A percentile compares a stretch with the other conserved stretches of the same genome.
Conservation (phyloP, 1,140 invertebrate species). For the Hyphantria cunea region DNA sequence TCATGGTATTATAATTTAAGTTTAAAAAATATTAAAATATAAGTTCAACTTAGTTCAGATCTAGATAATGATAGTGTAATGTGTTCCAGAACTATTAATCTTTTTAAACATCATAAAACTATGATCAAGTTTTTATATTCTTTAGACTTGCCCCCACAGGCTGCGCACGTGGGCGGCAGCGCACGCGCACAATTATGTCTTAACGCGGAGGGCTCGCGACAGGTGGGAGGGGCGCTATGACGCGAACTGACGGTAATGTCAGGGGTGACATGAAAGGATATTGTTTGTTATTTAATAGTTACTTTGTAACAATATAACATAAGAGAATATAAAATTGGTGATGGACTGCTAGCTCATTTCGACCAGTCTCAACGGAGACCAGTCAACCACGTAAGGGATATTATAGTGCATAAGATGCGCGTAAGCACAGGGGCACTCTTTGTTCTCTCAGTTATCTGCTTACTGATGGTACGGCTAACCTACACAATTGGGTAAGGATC, state of each 20-base stretch:
- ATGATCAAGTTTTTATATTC: conserved; percentile 2
- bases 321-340: not conserved
- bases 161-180: conserved; percentile 49
- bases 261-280: conserved; percentile 40
- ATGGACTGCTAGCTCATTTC: too few species aligned
- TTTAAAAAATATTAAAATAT: too few species aligned
- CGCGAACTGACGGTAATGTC: conserved; percentile 47
- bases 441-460: too few species aligned
- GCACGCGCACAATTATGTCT: conserved; percentile 60
- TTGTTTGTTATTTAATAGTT: not conserved
- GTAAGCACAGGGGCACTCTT: too few species aligned
- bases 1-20: too few species aligned
- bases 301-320: not conserved
- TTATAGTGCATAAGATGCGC: too few species aligned
- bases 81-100: not conserved
- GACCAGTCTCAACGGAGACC: too few species aligned
- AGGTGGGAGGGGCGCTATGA: conserved; percentile 67
- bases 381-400: too few species aligned
- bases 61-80: too few species aligned
- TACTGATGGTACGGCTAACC: too few species aligned
- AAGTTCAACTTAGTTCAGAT: too few species aligned
- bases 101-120: not conserved
- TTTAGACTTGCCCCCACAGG: conserved; percentile 18
- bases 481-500: too few species aligned
- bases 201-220: conserved; percentile 61